Conservation (phyloP, 2,797 vertebrate genomes). For the Spinibarbus caldwelli region DNA sequence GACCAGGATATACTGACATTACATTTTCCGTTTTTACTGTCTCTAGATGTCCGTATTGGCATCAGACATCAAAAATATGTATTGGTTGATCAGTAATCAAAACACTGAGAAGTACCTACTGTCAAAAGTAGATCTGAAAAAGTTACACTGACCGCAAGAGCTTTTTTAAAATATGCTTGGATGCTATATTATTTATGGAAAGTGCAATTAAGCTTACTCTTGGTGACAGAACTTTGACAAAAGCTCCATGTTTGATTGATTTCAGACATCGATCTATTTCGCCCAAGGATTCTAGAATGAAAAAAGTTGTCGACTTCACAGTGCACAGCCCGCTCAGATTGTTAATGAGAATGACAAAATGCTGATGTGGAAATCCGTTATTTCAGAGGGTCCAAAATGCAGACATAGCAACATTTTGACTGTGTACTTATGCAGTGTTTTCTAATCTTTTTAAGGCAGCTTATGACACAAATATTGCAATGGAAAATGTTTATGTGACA, state of each 20-base stretch:
- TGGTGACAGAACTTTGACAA: conserved; percentile 7
- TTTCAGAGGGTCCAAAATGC: background rate
- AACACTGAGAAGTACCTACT: background rate
- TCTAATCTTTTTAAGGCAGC: background rate
- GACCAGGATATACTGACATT: background rate
- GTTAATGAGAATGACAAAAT: conserved; percentile 4
- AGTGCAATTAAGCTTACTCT: background rate
- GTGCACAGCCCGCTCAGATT: background rate
- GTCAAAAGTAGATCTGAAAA: background rate
- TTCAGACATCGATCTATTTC: conserved; percentile 12
- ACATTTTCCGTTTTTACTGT: background rate
- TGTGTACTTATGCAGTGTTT: background rate
- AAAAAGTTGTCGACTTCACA: background rate
- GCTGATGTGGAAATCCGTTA: conserved; percentile 18
- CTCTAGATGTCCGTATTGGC: background rate
- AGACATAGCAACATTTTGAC: background rate
- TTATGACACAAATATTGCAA: background rate
- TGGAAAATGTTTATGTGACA: conserved; percentile 1
- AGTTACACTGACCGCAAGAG: background rate
- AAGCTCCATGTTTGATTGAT: conserved; percentile 4
- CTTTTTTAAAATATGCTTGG: background rate
- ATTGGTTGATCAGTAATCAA: background rate
- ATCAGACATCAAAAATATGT: background rate
- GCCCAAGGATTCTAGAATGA: background rate
- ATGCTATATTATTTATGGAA: background rate